phyloP scores from a whole-genome alignment of 2,113 vertebrate genomes.

The Cichladusa arquata region DNA sequence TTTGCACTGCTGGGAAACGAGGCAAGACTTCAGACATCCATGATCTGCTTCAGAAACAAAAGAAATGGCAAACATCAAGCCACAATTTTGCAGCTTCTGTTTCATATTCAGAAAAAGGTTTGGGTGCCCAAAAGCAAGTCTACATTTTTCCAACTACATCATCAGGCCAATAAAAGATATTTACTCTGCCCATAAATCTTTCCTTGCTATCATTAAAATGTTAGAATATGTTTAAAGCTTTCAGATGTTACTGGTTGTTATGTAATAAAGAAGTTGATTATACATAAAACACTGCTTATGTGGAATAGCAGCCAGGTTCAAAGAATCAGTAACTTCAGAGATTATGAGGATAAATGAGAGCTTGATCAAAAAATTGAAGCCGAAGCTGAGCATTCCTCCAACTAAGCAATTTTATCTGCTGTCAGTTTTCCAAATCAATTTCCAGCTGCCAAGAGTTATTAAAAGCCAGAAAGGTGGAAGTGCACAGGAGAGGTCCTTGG shows the following conservation, averaged over 20 bases:
- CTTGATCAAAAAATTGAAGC: constrained; percentile 15
- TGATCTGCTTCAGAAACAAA: not conserved
- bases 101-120: not conserved
- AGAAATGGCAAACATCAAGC: not conserved
- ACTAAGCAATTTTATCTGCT: not conserved
- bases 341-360: constrained; percentile 6
- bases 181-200: constrained; percentile 42
- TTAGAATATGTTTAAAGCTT: constrained; percentile 52
- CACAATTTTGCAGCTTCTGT: constrained; percentile 23
- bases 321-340: constrained; percentile 42
- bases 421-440: not conserved
- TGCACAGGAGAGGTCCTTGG: not conserved
- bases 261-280: constrained; percentile 46
- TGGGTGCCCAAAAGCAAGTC: not conserved
- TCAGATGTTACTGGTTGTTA: constrained; percentile 53
- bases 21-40: not conserved
- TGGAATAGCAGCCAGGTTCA: constrained; percentile 23
- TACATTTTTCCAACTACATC: constrained; percentile 23
- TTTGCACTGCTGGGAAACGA: not conserved
- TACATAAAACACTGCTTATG: constrained; percentile 13
- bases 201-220: constrained; percentile 45
- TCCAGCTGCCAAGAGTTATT: not conserved
- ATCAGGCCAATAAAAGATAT: constrained; percentile 23
- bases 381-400: not conserved
- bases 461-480: constrained; percentile 6